A percentile compares a stretch with the other conserved stretches of the same genome.
Evolutionary conservation across 1,140 invertebrate genomes (phyloP).

Genomic region (Gonioctena quinquepunctata): DNA sequence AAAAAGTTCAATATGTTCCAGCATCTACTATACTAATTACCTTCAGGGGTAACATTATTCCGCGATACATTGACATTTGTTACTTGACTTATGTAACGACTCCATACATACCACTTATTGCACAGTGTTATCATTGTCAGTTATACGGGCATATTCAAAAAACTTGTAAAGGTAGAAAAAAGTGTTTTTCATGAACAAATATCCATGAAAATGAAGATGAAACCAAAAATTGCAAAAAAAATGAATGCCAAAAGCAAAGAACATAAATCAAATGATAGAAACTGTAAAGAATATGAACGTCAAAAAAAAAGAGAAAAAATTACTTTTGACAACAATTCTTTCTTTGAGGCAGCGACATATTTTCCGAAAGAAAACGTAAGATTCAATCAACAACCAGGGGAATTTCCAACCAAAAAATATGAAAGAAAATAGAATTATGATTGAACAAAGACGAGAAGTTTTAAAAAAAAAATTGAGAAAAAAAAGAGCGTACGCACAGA

Average conservation of each 20-base stretch:
- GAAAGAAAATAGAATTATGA: no score
- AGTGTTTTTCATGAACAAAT: not conserved
- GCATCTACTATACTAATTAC: not conserved
- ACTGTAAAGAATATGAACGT: not conserved
- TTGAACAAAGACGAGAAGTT: no score
- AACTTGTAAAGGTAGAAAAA: not conserved
- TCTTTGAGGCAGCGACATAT: not conserved
- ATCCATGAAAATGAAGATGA: not conserved
- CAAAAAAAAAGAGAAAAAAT: not conserved
- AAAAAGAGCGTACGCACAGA: no score
- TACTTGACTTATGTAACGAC: not conserved
- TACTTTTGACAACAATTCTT: not conserved
- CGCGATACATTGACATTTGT: not conserved
- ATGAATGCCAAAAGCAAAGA: not conserved
- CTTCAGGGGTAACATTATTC: not conserved
- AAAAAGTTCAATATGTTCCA: not conserved
- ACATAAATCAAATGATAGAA: not conserved
- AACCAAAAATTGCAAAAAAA: not conserved
- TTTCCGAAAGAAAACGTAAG: not conserved
- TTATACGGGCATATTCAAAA: not conserved
- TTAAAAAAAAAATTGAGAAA: no score
- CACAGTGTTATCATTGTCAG: not conserved
- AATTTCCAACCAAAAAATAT: no score
- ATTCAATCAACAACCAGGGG: not conserved
- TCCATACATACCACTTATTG: not conserved